phyloP scores from a whole-genome alignment of 2,797 vertebrate species.

The Parauchenoglanis punctatus region DNA sequence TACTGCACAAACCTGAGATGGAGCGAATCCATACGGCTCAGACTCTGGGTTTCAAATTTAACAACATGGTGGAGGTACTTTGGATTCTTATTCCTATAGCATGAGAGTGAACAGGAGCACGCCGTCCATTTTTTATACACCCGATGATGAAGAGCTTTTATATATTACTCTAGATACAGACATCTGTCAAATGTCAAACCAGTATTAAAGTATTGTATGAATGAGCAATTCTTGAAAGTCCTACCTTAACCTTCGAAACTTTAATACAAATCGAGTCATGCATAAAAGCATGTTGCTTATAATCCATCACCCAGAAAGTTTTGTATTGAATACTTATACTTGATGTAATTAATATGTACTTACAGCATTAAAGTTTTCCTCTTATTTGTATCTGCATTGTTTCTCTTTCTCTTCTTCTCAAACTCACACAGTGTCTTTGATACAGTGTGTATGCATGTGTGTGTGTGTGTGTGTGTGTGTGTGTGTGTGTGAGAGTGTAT shows the following conservation, averaged over 20 bases:
- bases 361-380: slow-evolving; percentile 12
- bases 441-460: neutral
- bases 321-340: neutral
- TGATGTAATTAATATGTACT: neutral
- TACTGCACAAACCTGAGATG: too few relatives aligned
- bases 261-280: neutral
- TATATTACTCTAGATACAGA: neutral
- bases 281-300: neutral
- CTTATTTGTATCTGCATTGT: neutral
- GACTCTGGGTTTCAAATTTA: too few relatives aligned
- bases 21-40: too few relatives aligned
- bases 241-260: neutral
- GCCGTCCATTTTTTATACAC: too few relatives aligned
- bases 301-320: slow-evolving; percentile 4
- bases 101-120: too few relatives aligned
- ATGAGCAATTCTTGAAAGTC: neutral
- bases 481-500: neutral
- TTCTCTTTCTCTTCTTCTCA: slow-evolving; percentile 2
- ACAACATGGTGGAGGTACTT: too few relatives aligned
- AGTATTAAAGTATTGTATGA: neutral
- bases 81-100: too few relatives aligned
- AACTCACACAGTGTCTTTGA: slow-evolving; percentile 13
- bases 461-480: slow-evolving; percentile 21
- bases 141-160: neutral
- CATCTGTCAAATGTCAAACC: neutral